Conservation (phyloP, 2,113 vertebrate species). For the Gopherus flavomarginatus region DNA sequence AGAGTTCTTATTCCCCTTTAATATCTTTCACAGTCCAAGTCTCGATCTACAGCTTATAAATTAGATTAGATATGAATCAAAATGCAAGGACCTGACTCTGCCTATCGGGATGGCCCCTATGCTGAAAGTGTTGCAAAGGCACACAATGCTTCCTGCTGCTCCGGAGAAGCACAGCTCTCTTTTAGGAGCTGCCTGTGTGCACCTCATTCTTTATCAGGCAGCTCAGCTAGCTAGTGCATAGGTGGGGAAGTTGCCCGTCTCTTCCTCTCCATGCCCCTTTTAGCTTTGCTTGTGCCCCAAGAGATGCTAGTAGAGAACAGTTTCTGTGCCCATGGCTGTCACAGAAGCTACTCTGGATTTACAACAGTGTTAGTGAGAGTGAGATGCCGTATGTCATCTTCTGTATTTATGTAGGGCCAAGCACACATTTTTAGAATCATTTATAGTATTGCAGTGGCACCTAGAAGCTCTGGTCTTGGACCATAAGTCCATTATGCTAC, state of each 20-base stretch:
- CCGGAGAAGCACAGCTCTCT: background rate
- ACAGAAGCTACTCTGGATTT: background rate
- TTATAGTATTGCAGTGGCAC: no score
- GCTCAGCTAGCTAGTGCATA: background rate
- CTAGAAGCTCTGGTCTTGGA: no score
- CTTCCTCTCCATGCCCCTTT: background rate
- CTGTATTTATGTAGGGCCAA: no score
- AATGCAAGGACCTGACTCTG: background rate
- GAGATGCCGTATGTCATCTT: no score
- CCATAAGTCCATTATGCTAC: no score
- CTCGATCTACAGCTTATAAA: background rate
- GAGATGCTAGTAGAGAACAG: background rate
- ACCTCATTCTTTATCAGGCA: background rate
- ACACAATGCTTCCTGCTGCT: background rate
- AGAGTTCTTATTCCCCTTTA: background rate
- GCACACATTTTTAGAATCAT: no score
- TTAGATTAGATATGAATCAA: background rate
- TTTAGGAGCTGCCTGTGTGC: background rate
- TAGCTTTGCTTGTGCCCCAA: background rate
- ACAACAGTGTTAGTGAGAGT: no score
- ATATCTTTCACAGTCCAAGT: background rate
- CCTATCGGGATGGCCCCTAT: background rate
- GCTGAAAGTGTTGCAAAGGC: background rate
- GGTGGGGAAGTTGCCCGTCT: background rate
- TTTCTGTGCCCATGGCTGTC: background rate